A percentile compares a stretch with the other conserved stretches of the same genome.
phyloP scores from a whole-genome alignment of 1,140 invertebrate species.

The Trichonephila inaurata region DNA sequence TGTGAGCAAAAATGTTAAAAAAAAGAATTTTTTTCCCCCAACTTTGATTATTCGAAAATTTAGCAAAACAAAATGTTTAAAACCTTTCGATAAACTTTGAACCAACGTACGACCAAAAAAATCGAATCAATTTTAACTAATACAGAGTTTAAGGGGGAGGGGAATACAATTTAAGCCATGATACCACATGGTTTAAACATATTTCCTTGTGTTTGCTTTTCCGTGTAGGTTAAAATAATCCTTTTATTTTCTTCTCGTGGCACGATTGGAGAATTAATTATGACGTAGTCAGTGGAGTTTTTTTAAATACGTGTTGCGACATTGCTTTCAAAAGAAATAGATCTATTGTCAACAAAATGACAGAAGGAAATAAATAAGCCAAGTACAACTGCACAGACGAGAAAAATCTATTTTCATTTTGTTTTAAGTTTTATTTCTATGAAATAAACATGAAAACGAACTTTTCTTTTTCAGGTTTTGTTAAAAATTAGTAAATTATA shows the following conservation, averaged over 20 bases:
- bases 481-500: background rate
- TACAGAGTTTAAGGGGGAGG: background rate
- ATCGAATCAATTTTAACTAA: background rate
- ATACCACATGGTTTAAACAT: background rate
- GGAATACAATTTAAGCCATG: background rate
- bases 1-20: too few species aligned
- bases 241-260: background rate
- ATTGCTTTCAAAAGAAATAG: background rate
- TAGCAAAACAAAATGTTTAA: too few species aligned
- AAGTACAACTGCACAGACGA: background rate
- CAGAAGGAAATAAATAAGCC: constrained; percentile 24
- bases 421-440: too few species aligned
- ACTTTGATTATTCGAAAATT: too few species aligned
- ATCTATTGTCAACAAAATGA: constrained; percentile 56
- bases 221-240: too few species aligned
- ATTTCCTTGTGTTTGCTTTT: background rate
- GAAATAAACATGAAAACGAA: background rate
- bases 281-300: background rate
- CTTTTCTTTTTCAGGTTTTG: background rate
- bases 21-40: too few species aligned
- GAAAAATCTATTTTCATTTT: background rate
- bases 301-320: background rate
- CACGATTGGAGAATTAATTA: background rate
- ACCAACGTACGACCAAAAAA: background rate
- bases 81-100: background rate